These are phyloP conservation scores for Erynnis tages DNA, from an alignment of 2,888 invertebrate genomes.

Conservation along the genomic window DNA sequence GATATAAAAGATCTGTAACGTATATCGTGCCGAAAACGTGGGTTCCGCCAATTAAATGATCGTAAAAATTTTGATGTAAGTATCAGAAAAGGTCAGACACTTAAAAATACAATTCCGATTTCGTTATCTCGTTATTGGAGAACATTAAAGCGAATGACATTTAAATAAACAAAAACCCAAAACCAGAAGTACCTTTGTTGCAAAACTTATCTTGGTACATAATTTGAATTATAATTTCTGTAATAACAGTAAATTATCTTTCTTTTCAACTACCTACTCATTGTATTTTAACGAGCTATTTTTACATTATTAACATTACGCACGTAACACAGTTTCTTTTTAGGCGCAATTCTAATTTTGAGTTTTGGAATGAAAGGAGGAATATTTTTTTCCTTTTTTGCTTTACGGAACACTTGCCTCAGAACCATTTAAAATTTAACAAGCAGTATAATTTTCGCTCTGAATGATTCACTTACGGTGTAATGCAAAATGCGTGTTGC, in stretches of 20 bases:
- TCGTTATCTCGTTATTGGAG: slow-evolving; percentile 18
- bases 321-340: too few relatives aligned
- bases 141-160: slow-evolving; percentile 16
- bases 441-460: not conserved
- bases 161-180: slow-evolving; percentile 12
- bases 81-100: slow-evolving; percentile 27
- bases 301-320: too few relatives aligned
- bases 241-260: slow-evolving; percentile 1
- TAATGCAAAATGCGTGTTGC: slow-evolving; percentile 52
- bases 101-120: slow-evolving; percentile 24
- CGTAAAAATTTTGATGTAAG: slow-evolving; percentile 25
- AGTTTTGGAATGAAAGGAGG: not conserved
- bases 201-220: slow-evolving; percentile 1
- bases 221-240: not conserved
- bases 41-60: slow-evolving; percentile 26
- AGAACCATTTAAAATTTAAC: not conserved
- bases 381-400: not conserved
- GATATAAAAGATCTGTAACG: slow-evolving; percentile 18
- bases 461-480: slow-evolving; percentile 26
- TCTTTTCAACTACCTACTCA: not conserved
- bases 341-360: not conserved
- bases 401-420: not conserved
- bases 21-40: slow-evolving; percentile 28
- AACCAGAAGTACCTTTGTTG: not conserved
- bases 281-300: not conserved